Base-by-base conservation (phyloP, 2,888 invertebrate genomes). In the Xestobium rufovillosum region DNA sequence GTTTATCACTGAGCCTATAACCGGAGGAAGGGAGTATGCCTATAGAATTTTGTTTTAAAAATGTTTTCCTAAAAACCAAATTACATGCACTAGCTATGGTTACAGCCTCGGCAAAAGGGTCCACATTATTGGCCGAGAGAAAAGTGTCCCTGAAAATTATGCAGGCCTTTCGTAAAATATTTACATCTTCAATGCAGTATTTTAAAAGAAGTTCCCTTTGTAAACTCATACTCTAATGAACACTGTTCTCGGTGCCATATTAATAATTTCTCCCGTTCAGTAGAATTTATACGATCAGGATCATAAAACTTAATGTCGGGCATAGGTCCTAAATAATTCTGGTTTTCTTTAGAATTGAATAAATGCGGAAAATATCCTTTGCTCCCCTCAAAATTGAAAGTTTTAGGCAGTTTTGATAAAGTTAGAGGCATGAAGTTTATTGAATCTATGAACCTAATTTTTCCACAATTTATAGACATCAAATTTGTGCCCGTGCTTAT, bases 1-100 rank as follows among this genome's bases (percentile, higher is more conserved):
- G 55, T 1, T 47, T 50, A 27, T 56, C 49, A 4, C 31, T 28
- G 8, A 25, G 28, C 3, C 59, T 31, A 34, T 57, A 59, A 2
- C 57, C 56, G n/a, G 6, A 6, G 6, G n/a, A 6, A n/a, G 23
- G 23, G 6, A 19, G 6, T 8, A 19, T 19, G n/a, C 23, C 23
- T 8, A 19, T 19, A 19, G 23, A 8, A n/a, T 19, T n/a, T 19
- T 19, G 6, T n/a, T 19, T 19, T 19, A 19, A 19, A 19, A 19
- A 19, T 19, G 6, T 19, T n/a, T n/a, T 19, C 23, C 23, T 19
- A n/a, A 19, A 19, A 8, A 19, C 23, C n/a, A 19, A n/a, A 19
- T 19, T 19, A 19, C 23, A 19, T n/a, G 23, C 23, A 8, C 6
- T 8, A 19, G 23, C 23, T 8, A 19, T 19, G n/a, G 23, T 19